Conservation (phyloP, 2,888 invertebrate genomes). For the Tupiocoris notatus region DNA sequence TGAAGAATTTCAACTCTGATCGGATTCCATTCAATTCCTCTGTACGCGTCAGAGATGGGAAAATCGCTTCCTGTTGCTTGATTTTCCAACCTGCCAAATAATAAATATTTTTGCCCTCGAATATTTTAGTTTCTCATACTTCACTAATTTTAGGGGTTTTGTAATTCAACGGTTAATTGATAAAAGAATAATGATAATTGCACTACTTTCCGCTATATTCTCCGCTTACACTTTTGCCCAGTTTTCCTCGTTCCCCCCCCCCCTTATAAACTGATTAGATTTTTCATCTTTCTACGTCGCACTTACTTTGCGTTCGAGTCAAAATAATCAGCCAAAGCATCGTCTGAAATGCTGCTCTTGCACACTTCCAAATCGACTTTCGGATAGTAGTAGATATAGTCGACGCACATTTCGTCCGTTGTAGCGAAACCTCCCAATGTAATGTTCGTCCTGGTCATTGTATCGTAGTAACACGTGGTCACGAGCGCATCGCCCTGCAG, state of each 20-base stretch:
- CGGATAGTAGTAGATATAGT: conserved; percentile 97
- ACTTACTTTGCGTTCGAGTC: conserved; percentile 37
- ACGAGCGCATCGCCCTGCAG: conserved; percentile 86
- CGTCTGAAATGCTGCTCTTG: conserved; percentile 88
- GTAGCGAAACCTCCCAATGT: conserved; percentile 95
- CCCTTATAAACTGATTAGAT: no score
- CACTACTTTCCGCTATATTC: no score
- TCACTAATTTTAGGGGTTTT: background rate
- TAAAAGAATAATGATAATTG: background rate
- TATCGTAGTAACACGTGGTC: conserved; percentile 88
- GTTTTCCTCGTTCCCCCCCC: no score
- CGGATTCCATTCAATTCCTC: conserved; percentile 80
- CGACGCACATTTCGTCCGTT: conserved; percentile 98
- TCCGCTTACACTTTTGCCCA: no score
- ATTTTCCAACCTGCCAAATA: conserved; percentile 5
- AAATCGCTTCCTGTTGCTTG: conserved; percentile 65
- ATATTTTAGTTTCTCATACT: background rate
- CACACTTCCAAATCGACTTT: conserved; percentile 88
- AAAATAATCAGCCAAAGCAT: conserved; percentile 71
- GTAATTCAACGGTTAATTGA: background rate
- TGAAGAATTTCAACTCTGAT: conserved; percentile 71
- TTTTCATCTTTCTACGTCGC: no score
- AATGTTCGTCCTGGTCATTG: conserved; percentile 68
- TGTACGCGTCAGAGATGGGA: conserved; percentile 77
- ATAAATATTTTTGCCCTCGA: background rate